Percentiles rank a stretch among this genome's conserved stretches.
These are phyloP conservation scores for Saturnia japonica DNA, from an alignment of 2,888 invertebrate genomes.

Conservation along the genomic window DNA sequence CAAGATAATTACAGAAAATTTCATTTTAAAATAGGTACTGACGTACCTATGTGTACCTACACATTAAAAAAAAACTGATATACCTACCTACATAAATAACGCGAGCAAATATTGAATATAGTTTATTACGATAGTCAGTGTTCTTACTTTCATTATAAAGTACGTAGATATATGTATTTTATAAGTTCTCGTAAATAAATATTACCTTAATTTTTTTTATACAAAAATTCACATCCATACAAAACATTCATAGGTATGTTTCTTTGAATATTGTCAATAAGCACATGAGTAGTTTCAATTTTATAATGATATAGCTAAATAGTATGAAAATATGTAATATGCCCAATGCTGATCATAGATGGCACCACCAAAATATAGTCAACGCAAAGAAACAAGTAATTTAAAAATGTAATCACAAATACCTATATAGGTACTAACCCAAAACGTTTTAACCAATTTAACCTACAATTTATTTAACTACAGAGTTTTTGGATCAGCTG, in stretches of 20 bases:
- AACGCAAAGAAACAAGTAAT: not conserved
- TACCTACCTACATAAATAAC: not conserved
- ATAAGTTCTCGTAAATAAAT: not conserved
- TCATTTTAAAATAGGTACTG: not conserved
- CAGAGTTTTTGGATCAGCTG: not conserved
- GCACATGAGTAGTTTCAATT: too few relatives aligned
- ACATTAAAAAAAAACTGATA: not conserved
- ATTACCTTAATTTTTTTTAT: too few relatives aligned
- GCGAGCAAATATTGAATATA: not conserved
- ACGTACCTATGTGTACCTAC: too few relatives aligned
- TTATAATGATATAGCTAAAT: too few relatives aligned
- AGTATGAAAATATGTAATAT: not conserved
- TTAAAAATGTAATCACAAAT: not conserved
- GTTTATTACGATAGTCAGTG: not conserved
- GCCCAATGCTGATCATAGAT: not conserved
- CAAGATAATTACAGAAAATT: constrained; percentile 22
- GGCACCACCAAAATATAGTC: not conserved
- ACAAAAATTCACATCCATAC: not conserved
- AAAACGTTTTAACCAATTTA: not conserved
- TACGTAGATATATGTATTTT: not conserved
- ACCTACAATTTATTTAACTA: not conserved
- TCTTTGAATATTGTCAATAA: not conserved
- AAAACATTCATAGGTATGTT: not conserved
- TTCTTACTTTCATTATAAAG: not conserved
- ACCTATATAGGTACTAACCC: not conserved